Base-by-base conservation (phyloP, 2,888 invertebrate genomes). In the Coenonympha arcania region DNA sequence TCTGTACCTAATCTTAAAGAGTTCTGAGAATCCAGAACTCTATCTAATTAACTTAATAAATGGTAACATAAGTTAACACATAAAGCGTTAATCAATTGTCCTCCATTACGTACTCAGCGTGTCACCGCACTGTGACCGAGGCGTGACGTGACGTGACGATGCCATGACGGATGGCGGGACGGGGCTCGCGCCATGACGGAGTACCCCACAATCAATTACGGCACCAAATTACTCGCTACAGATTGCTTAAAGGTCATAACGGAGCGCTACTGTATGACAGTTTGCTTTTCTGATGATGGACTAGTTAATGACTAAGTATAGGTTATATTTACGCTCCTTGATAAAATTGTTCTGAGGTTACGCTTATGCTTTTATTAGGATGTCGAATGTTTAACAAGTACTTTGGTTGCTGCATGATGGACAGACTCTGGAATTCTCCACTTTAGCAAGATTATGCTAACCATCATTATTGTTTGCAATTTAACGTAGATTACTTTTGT, bases 151-250 rank as follows among this genome's bases (percentile, higher is more conserved):
- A 79, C 71, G 31, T 31, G 49, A 54, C 63, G 64, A 31, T 15
- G 31, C 31, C 9, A 8, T 76, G 78, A 79, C 71, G 68, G 72
- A 76, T 76, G 65, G 65, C 63, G 52, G 58, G 68, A 74, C 15
- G n/a, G 28, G 39, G 2, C 15, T 13, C 30, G 5, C 13, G 6
- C 51, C n/a, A 64, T 74, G 79, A 81, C 73, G 75, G 73, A 81
- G 78, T 76, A 65, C 64, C 56, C 49, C 55, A 48, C 58, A 59
- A 66, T 68, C 65, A 68, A 67, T 68, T 66, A 64, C 44, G 31
- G 47, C 34, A 22, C 39, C 39, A 50, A 50, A 44, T 50, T 50
- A 37, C 20, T 13, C 36, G 31, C 18, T 34, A 48, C 28, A 50
- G 26, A 30, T 36, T 22, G 11, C 6, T 36, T 22, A 37, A 31